A percentile compares a stretch with the other conserved stretches of the same genome.
Evolutionary conservation across 1,140 invertebrate species (phyloP).

Genomic region (Drosophila bocqueti): DNA sequence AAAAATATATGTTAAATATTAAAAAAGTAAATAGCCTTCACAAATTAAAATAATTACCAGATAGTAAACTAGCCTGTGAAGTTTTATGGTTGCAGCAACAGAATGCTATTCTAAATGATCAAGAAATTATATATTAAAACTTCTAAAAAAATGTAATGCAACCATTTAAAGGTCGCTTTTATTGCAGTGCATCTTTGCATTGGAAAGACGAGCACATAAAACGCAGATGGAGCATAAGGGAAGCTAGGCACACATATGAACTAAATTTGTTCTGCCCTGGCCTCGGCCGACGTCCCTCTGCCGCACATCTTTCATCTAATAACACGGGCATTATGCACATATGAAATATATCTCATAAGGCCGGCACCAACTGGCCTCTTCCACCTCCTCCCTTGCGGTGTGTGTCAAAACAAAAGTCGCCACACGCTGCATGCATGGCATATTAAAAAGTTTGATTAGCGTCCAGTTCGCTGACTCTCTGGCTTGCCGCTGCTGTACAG

Average conservation of each 20-base stretch:
- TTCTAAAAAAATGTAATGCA: rapidly evolving
- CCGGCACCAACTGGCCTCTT: not conserved
- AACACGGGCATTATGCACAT: constrained; percentile 44
- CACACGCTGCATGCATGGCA: constrained; percentile 71
- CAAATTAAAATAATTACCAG: no score
- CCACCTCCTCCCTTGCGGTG: not conserved
- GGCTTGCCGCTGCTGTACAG: not conserved
- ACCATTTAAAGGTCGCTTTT: not conserved
- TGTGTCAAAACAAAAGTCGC: constrained; percentile 72
- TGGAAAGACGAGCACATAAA: constrained; percentile 58
- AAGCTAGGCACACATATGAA: constrained; percentile 55
- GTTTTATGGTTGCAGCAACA: rapidly evolving
- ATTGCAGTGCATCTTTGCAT: constrained; percentile 11
- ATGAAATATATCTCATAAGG: constrained; percentile 49
- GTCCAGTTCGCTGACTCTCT: constrained; percentile 57
- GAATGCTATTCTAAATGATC: rapidly evolving
- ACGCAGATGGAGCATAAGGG: constrained; percentile 50
- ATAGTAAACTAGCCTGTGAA: not conserved
- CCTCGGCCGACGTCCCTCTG: constrained; percentile 3
- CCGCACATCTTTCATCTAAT: constrained; percentile 42
- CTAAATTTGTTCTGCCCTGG: constrained; percentile 46
- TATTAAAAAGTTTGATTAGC: constrained; percentile 83
- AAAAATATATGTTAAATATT: not conserved
- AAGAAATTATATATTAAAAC: not conserved
- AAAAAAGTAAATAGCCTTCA: not conserved